phyloP scores from a whole-genome alignment of 92 coral and sea anemone species.

The Plumapathes pennacea region DNA sequence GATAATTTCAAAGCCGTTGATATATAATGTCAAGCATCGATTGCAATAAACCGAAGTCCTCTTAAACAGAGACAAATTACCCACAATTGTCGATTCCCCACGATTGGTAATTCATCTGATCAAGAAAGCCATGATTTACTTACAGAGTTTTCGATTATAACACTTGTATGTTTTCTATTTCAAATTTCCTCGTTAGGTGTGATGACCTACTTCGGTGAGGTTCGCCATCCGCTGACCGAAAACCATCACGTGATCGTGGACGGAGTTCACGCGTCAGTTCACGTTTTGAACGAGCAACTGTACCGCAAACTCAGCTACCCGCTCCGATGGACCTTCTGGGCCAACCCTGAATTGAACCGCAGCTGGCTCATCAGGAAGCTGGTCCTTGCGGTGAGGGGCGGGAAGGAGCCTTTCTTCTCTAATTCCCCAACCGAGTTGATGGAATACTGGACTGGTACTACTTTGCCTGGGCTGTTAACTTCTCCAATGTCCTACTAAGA shows the following conservation, averaged over 20 bases:
- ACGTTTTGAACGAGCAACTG: slow-evolving; percentile 32
- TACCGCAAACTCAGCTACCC: slow-evolving; percentile 33
- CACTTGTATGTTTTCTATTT: no score
- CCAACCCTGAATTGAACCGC: slow-evolving; percentile 40
- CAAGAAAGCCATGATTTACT: no score
- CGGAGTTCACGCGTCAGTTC: slow-evolving; percentile 51
- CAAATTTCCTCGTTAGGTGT: slow-evolving; percentile 12
- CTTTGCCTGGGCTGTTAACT: slow-evolving; percentile 13
- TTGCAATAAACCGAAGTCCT: no score
- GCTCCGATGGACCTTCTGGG: slow-evolving; percentile 39
- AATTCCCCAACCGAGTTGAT: slow-evolving; percentile 26
- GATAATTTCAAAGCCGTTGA: not conserved
- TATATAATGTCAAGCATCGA: no score
- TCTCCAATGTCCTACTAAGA: slow-evolving; percentile 12
- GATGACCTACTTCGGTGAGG: slow-evolving; percentile 34
- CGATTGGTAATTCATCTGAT: no score
- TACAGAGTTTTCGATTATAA: no score
- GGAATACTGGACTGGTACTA: slow-evolving; percentile 36
- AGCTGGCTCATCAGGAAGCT: slow-evolving; percentile 37
- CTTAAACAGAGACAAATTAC: no score
- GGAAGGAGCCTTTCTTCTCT: slow-evolving; percentile 34
- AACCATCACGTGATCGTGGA: slow-evolving; percentile 48
- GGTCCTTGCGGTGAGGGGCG: slow-evolving; percentile 22
- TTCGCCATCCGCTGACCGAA: slow-evolving; percentile 41
- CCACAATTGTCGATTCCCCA: no score